phyloP scores from a whole-genome alignment of 2,113 vertebrate genomes.

The Stegostoma tigrinum region DNA sequence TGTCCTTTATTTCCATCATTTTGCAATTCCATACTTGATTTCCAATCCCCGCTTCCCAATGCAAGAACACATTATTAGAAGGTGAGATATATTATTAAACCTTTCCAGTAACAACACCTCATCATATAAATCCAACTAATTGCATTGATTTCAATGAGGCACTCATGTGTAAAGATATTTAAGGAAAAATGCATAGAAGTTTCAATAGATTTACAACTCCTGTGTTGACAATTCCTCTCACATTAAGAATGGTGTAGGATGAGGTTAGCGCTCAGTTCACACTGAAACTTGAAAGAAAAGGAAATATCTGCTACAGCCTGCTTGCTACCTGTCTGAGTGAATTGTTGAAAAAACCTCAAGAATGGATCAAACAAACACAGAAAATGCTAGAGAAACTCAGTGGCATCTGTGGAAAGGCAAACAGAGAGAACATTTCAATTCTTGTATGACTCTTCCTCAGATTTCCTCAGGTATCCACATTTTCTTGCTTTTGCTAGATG shows the following conservation, averaged over 20 bases:
- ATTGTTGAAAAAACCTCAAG: neutral
- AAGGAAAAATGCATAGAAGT: neutral
- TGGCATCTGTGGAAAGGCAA: too few relatives aligned
- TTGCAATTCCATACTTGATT: neutral
- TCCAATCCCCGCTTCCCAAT: neutral
- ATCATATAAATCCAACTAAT: constrained; percentile 12
- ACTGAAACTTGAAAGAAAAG: neutral
- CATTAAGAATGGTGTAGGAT: neutral
- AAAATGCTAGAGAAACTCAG: too few relatives aligned
- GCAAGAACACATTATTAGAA: neutral
- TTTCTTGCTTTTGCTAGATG: too few relatives aligned
- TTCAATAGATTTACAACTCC: neutral
- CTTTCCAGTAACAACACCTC: neutral
- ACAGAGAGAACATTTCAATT: too few relatives aligned
- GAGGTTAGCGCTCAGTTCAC: neutral
- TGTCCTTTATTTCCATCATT: neutral
- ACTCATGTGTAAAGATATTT: neutral
- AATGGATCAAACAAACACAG: too few relatives aligned
- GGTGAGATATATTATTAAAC: neutral
- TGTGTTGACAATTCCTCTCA: neutral
- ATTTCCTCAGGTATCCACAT: too few relatives aligned
- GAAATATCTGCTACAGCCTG: neutral
- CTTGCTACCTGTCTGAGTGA: neutral
- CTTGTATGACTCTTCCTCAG: too few relatives aligned
- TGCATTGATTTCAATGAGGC: neutral